Evolutionary conservation across 1,140 invertebrate genomes (phyloP).

Genomic region (Formica exsecta): DNA sequence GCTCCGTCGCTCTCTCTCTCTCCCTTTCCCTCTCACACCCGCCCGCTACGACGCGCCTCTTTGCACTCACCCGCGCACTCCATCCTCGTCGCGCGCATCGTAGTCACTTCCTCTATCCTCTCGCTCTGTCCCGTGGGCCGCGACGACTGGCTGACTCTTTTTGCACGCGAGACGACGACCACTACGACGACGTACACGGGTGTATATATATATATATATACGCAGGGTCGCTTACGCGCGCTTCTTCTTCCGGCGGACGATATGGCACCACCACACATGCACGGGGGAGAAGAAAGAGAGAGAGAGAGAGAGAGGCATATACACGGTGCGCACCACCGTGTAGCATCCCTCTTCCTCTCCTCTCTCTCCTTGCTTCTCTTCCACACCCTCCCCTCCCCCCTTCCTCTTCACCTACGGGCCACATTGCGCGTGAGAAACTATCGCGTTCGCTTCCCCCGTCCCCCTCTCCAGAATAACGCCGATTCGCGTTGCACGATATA

Average conservation of each 20-base stretch:
- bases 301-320: background rate
- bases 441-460: slow-evolving; percentile 6
- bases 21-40: background rate
- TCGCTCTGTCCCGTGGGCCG: slow-evolving; percentile 43
- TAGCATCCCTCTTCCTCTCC: background rate
- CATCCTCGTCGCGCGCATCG: background rate
- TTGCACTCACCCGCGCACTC: too few species aligned
- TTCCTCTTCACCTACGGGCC: slow-evolving; percentile 73
- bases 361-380: too few species aligned
- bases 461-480: background rate
- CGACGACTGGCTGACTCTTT: slow-evolving; percentile 46
- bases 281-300: slow-evolving; percentile 36
- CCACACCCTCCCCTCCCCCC: too few species aligned
- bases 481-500: slow-evolving; percentile 20
- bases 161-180: slow-evolving; percentile 42
- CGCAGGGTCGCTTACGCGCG: slow-evolving; percentile 30
- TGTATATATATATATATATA: background rate
- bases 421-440: slow-evolving; percentile 79
- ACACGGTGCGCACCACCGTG: slow-evolving; percentile 56
- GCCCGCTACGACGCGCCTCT: too few species aligned
- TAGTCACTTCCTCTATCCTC: slow-evolving; percentile 17
- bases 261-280: background rate
- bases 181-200: slow-evolving; percentile 3
- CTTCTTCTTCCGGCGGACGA: slow-evolving; percentile 40
- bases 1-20: slow-evolving; percentile 16